A percentile compares a stretch with the other conserved stretches of the same genome.
phyloP scores from a whole-genome alignment of 2,888 invertebrate species.

The Sarcophaga carnaria region DNA sequence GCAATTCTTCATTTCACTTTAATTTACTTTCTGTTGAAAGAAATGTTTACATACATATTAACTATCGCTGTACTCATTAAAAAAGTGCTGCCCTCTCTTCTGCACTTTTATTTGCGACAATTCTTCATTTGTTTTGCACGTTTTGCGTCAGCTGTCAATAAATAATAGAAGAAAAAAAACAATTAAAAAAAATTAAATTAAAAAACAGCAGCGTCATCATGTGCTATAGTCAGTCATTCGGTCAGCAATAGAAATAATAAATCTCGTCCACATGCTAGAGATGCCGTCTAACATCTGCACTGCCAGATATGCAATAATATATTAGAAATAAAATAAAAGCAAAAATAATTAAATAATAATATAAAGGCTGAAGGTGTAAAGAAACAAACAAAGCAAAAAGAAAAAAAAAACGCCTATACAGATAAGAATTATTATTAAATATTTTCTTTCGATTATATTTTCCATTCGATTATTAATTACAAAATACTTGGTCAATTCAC shows the following conservation, averaged over 20 bases:
- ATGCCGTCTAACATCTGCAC: constrained; percentile 33
- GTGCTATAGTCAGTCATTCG: constrained; percentile 38
- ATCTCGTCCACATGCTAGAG: background rate
- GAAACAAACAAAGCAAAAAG: too few species aligned
- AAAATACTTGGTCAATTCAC: too few species aligned
- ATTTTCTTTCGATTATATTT: too few species aligned
- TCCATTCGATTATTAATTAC: too few species aligned
- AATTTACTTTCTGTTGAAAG: too few species aligned
- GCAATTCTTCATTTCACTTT: too few species aligned
- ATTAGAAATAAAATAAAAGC: background rate
- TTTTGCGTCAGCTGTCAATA: constrained; percentile 46
- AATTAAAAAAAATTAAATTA: constrained; percentile 1
- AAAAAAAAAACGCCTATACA: too few species aligned
- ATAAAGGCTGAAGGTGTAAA: too few species aligned
- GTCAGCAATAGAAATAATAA: constrained; percentile 37
- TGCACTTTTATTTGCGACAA: constrained; percentile 8
- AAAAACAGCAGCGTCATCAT: constrained; percentile 26
- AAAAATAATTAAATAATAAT: background rate
- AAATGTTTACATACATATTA: background rate
- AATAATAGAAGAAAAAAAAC: constrained; percentile 6
- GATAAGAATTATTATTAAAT: too few species aligned
- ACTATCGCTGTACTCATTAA: background rate
- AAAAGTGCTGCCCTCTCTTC: background rate
- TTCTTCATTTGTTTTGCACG: constrained; percentile 6
- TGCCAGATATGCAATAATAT: too few species aligned